phyloP scores from a whole-genome alignment of 2,888 invertebrate species.

The Flexamia atlantica region DNA sequence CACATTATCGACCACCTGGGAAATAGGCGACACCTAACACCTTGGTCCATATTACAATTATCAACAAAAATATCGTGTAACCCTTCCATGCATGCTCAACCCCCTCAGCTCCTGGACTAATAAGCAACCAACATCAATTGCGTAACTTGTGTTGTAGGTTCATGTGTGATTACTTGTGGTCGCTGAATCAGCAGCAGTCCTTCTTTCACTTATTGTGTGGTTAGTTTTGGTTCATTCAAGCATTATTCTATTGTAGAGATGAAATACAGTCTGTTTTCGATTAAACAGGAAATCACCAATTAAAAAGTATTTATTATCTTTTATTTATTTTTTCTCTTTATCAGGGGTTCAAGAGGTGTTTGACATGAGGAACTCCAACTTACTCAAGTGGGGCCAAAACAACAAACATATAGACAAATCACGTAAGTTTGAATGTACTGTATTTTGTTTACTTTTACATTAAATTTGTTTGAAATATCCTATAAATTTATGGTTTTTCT shows the following conservation, averaged over 20 bases:
- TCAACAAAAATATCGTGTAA: too few species aligned
- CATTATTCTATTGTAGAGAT: not conserved
- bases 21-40: too few species aligned
- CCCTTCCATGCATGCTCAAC: too few species aligned
- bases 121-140: not conserved
- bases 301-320: not conserved
- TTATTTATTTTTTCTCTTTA: not conserved
- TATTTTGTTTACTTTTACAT: not conserved
- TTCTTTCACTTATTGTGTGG: not conserved
- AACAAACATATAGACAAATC: slow-evolving; percentile 75
- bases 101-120: too few species aligned
- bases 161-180: slow-evolving; percentile 14
- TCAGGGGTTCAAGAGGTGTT: slow-evolving; percentile 42
- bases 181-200: not conserved
- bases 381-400: slow-evolving; percentile 79
- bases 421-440: slow-evolving; percentile 65
- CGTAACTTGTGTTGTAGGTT: slow-evolving; percentile 7
- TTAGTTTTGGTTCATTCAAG: not conserved
- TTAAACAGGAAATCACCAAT: too few species aligned
- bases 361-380: slow-evolving; percentile 78
- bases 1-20: too few species aligned
- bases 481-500: not conserved
- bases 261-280: too few species aligned
- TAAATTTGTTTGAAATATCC: not conserved
- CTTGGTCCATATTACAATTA: too few species aligned